phyloP scores from a whole-genome alignment of 2,113 vertebrate species.

The Buteo buteo region DNA sequence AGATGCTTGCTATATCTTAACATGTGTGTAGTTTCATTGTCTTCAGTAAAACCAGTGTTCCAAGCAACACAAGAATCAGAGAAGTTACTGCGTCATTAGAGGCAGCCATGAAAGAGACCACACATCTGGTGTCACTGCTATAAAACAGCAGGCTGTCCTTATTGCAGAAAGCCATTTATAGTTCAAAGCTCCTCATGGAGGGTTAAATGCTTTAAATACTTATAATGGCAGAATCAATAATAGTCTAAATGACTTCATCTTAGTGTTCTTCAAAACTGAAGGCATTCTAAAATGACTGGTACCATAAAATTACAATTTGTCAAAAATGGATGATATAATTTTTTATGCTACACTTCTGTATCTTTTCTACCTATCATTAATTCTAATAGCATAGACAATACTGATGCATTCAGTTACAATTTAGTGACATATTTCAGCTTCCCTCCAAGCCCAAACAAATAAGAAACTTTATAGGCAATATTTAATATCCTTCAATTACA shows the following conservation, averaged over 20 bases:
- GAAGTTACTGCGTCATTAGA: neutral
- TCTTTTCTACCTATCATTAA: conserved; percentile 33
- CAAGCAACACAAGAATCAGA: neutral
- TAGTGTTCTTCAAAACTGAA: neutral
- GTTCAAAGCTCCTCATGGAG: conserved; percentile 51
- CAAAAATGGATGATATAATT: neutral
- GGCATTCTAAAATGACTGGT: conserved; percentile 14
- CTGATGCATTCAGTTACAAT: neutral
- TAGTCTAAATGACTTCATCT: conserved; percentile 38
- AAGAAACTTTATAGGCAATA: neutral
- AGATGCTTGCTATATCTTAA: neutral
- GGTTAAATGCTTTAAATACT: conserved; percentile 55
- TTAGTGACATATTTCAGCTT: neutral
- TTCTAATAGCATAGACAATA: conserved; percentile 24
- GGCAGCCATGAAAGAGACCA: neutral
- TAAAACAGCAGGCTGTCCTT: conserved; percentile 22
- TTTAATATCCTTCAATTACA: conserved; percentile 4
- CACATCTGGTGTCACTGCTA: conserved; percentile 9
- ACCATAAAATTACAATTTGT: conserved; percentile 21
- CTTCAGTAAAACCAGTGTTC: neutral
- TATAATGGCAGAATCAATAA: conserved; percentile 32
- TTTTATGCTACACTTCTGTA: neutral
- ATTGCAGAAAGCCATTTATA: conserved; percentile 43
- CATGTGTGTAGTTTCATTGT: neutral
- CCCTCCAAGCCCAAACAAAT: neutral